Base-by-base conservation (phyloP, 2,797 vertebrate species). In the Otus scops region DNA sequence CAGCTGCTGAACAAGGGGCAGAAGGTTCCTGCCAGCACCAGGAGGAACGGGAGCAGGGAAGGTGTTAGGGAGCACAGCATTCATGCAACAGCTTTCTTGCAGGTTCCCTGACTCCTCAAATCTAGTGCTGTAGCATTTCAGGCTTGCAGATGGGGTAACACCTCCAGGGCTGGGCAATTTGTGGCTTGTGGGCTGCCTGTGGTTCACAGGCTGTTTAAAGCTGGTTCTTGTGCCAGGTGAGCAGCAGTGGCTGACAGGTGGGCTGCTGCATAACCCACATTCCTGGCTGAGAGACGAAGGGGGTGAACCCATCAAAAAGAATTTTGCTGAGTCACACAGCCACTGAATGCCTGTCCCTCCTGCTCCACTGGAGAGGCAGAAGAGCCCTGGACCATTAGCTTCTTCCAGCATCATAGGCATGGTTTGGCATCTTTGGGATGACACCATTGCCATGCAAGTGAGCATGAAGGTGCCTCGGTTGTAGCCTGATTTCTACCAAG, bases 381-480 rank as follows among this genome's bases (percentile, higher is more conserved):
- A 27, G 28, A 61, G 5, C 8, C 13, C 61, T 50, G 38, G 16
- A 84, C 2, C 63, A 57, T 65, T n/a, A 73, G 14, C 28, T 59
- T 60, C 48, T 84, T 79, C 32, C 76, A 47, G 19, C 45, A 84
- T 50, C 27, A 13, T 2, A 70, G 45, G 32, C 8, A 11, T 13
- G 14, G 20, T 23, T 28, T 83, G 39, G 20, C 13, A 30, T 32
- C 51, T 57, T 61, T 57, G 54, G 51, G 39, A 60, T 87, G 11
- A 61, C 20, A 71, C 38, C 24, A 34, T 0, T 79, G 56, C 18
- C 7, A 10, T 54, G 32, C 24, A 76, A 59, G 69, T 0, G 0
- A 92, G 41, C 10, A 6, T 19, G 12, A 81, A 47, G 30, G 9
- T 71, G 28, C 34, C 23, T 75, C 5, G 1, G 10, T 13, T 74